A percentile compares a stretch with the other conserved stretches of the same genome.
Conservation (phyloP, 2,113 vertebrate species). For the Solenodon paradoxus region DNA sequence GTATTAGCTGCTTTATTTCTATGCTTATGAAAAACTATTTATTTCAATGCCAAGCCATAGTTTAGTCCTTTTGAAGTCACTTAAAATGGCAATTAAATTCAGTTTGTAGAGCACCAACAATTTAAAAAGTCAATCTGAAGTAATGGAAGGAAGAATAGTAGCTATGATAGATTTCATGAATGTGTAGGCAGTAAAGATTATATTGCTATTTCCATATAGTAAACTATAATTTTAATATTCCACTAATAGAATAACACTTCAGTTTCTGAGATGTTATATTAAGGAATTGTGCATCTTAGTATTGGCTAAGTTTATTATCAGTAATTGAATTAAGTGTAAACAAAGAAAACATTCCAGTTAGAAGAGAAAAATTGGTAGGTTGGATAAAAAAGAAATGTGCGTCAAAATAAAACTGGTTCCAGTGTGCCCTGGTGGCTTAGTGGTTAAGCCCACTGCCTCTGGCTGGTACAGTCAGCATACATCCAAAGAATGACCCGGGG, state of each 20-base stretch:
- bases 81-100: background rate
- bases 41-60: background rate
- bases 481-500: too few relatives aligned
- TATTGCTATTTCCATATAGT: background rate
- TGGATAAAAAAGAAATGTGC: background rate
- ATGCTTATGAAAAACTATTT: background rate
- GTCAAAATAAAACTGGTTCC: too few relatives aligned
- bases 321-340: constrained; percentile 19
- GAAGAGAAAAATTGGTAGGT: background rate
- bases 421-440: too few relatives aligned
- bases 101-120: background rate
- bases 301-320: background rate
- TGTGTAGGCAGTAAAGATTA: background rate
- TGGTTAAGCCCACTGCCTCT: too few relatives aligned
- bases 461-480: too few relatives aligned
- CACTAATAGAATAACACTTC: background rate
- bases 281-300: background rate
- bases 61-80: background rate
- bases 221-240: background rate
- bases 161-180: background rate
- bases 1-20: background rate
- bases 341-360: background rate
- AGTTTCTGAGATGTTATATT: constrained; percentile 21
- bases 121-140: background rate
- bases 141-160: background rate